Evolutionary conservation across 2,888 invertebrate genomes (phyloP), one percentile per base, ranked within the genome.

Genomic region (Pammene aurita): DNA sequence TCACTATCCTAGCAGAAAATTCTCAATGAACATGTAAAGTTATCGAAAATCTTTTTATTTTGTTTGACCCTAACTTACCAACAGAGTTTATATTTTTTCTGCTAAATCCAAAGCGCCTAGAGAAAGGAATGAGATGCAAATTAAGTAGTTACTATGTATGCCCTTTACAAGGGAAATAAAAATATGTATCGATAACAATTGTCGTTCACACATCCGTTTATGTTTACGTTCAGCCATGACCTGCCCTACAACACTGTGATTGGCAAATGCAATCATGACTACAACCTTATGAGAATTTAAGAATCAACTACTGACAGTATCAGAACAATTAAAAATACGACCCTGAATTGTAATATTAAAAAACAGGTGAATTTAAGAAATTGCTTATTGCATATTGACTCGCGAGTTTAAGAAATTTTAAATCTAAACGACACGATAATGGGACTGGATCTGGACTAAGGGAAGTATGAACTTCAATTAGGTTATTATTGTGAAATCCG

Each of bases 191-290:
- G 88, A 90, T 89, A 89, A 84, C 85, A 75, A 83, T 83, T 88
- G 90, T 90, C 90, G 72, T 75, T 72, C 83, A 85, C 84, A 86
- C 88, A 89, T 92, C 90, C 91, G 90, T 87, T 88, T 84, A 76
- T 84, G 84, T 84, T 87, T 86, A 86, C 87, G 85, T 86, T 79
- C 86, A 89, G 86, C 90, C 91, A 87, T 90, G 90, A 92, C 91
- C 91, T 91, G 88, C 90, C 91, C 88, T 89, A 90, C 86, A 85
- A 84, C 81, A 84, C 85, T 79, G 80, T 79, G 83, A 86, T 85
- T 85, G 82, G 82, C 79, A 80, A 84, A 84, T 81, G 83, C 78
- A 79, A 71, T 80, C 78, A 69, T 41, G 60, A 65, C 57, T 44
- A 42, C 76, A 80, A 77, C 85, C 83, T 82, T 84, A 82, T 86